Conservation (phyloP, 2,888 invertebrate genomes). For the Volucella bombylans region DNA sequence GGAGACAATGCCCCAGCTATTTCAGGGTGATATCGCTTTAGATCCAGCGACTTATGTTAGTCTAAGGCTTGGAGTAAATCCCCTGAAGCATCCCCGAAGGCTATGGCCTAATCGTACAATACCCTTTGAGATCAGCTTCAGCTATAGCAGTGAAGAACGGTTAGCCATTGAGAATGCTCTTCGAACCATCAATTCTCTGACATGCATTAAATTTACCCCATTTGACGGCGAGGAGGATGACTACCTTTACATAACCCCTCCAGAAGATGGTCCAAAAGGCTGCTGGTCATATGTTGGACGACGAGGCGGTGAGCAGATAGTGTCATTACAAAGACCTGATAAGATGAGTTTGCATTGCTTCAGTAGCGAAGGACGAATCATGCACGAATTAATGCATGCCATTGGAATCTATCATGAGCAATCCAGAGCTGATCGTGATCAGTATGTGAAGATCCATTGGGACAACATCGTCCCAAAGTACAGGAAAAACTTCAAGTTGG, state of each 20-base stretch:
- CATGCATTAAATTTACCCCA: slow-evolving; percentile 86
- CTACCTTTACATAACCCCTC: slow-evolving; percentile 86
- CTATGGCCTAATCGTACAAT: slow-evolving; percentile 86
- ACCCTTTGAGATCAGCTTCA: slow-evolving; percentile 86
- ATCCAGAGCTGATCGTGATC: slow-evolving; percentile 87
- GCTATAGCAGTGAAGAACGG: slow-evolving; percentile 83
- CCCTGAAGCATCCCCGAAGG: slow-evolving; percentile 86
- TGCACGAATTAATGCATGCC: slow-evolving; percentile 91
- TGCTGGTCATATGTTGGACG: slow-evolving; percentile 91
- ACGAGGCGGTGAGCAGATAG: slow-evolving; percentile 88
- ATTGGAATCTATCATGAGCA: slow-evolving; percentile 93
- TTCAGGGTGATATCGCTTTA: slow-evolving; percentile 88
- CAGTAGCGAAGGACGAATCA: slow-evolving; percentile 87
- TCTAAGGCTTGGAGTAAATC: slow-evolving; percentile 86
- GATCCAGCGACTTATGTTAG: slow-evolving; percentile 85
- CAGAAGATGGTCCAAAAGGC: slow-evolving; percentile 86
- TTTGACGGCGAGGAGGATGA: slow-evolving; percentile 86
- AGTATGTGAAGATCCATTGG: slow-evolving; percentile 86
- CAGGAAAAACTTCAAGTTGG: slow-evolving; percentile 86
- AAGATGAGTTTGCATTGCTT: slow-evolving; percentile 86
- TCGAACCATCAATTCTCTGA: slow-evolving; percentile 85
- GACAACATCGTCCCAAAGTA: slow-evolving; percentile 86
- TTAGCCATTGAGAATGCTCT: slow-evolving; percentile 85
- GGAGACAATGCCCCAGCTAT: slow-evolving; percentile 86
- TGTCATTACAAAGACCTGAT: slow-evolving; percentile 87